Percentiles rank a stretch among this genome's conserved stretches.
These are phyloP conservation scores for Tokudaia muenninki DNA, from an alignment of 2,797 vertebrate genomes.

Conservation along the genomic window DNA sequence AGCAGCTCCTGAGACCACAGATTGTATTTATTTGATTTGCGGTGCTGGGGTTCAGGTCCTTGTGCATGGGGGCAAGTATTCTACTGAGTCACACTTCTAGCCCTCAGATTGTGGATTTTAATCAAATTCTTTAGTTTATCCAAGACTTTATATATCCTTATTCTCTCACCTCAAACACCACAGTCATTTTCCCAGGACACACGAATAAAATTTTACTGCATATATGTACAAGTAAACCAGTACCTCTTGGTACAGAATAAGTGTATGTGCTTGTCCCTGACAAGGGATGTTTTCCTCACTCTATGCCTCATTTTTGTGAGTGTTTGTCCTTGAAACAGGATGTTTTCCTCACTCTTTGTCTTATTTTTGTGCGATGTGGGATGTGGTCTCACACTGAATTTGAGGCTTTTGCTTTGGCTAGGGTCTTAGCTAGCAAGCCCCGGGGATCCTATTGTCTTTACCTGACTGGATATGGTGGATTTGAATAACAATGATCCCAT, in stretches of 20 bases:
- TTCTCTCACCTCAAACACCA: neutral
- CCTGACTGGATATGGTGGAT: too few species aligned
- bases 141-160: neutral
- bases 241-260: neutral
- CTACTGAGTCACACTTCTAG: neutral
- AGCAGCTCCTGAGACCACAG: neutral
- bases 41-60: neutral
- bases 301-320: too few species aligned
- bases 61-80: neutral
- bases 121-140: neutral
- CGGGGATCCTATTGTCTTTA: neutral
- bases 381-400: neutral
- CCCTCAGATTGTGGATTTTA: neutral
- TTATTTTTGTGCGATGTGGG: neutral
- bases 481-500: neutral
- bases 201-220: constrained; percentile 4
- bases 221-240: neutral
- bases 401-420: neutral
- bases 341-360: neutral
- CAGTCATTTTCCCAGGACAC: neutral
- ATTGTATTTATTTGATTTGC: neutral
- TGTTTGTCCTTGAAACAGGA: neutral
- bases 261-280: neutral
- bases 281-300: neutral
- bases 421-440: neutral